phyloP scores from a whole-genome alignment of 2,113 vertebrate genomes.

The Bettongia penicillata region DNA sequence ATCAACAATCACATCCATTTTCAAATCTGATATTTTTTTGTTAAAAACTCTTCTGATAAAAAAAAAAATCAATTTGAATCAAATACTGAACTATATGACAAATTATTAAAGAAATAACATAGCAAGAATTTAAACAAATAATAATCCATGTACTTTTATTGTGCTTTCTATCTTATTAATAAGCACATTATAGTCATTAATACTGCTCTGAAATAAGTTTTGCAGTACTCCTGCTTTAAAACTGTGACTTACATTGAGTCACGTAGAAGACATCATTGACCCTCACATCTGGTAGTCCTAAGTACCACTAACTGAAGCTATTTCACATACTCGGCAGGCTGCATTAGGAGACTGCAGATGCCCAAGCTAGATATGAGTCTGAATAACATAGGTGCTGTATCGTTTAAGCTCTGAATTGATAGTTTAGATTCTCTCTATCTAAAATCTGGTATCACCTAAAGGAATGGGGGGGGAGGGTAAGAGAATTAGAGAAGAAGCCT shows the following conservation, averaged over 20 bases:
- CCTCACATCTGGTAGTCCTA: background rate
- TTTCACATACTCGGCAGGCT: background rate
- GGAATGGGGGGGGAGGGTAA: background rate
- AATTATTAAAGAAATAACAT: constrained; percentile 12
- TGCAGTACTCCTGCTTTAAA: background rate
- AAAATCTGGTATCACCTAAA: background rate
- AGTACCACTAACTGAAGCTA: background rate
- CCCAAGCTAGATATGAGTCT: background rate
- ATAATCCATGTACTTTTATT: constrained; percentile 19
- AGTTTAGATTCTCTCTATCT: background rate
- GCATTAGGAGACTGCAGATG: background rate
- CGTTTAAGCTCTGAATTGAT: background rate
- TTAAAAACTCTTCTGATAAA: background rate
- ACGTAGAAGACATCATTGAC: constrained; percentile 4
- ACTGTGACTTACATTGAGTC: constrained; percentile 18
- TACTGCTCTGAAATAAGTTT: constrained; percentile 2
- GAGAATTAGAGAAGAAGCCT: background rate
- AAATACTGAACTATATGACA: background rate
- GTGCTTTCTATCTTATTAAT: background rate
- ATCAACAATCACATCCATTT: background rate
- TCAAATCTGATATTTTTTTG: background rate
- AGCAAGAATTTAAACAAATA: constrained; percentile 23
- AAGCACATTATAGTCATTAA: background rate
- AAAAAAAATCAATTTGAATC: constrained; percentile 1
- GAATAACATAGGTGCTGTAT: background rate